A percentile compares a stretch with the other conserved stretches of the same genome.
phyloP scores from a whole-genome alignment of 2,797 vertebrate genomes.

The Platalea minor region DNA sequence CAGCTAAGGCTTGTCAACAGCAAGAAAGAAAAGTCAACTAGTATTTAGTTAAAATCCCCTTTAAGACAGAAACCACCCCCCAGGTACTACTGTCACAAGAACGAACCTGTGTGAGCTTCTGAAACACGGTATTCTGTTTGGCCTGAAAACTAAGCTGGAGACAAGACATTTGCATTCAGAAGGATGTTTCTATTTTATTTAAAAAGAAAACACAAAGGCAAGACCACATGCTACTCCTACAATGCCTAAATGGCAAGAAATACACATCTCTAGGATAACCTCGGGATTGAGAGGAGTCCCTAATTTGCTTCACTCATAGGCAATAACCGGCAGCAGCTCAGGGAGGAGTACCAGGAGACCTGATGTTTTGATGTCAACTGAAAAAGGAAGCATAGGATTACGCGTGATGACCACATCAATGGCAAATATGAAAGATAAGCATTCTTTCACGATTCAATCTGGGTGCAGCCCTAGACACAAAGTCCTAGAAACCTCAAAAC shows the following conservation, averaged over 20 bases:
- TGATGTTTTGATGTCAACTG: neutral
- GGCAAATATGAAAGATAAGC: neutral
- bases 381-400: neutral
- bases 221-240: neutral
- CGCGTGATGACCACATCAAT: accelerated
- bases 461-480: neutral
- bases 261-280: neutral
- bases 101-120: neutral
- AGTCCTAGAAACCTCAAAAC: neutral
- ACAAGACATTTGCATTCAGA: neutral
- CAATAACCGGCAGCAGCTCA: neutral
- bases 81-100: neutral
- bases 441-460: neutral
- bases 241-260: neutral
- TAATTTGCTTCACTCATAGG: accelerated
- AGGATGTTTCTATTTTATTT: neutral
- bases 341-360: neutral
- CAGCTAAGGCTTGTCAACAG: neutral
- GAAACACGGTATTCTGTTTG: neutral
- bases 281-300: neutral
- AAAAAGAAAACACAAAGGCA: neutral
- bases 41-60: neutral
- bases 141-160: neutral
- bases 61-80: neutral
- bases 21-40: neutral